phyloP scores from a whole-genome alignment of 1,140 invertebrate genomes.

The Helicoverpa armigera region DNA sequence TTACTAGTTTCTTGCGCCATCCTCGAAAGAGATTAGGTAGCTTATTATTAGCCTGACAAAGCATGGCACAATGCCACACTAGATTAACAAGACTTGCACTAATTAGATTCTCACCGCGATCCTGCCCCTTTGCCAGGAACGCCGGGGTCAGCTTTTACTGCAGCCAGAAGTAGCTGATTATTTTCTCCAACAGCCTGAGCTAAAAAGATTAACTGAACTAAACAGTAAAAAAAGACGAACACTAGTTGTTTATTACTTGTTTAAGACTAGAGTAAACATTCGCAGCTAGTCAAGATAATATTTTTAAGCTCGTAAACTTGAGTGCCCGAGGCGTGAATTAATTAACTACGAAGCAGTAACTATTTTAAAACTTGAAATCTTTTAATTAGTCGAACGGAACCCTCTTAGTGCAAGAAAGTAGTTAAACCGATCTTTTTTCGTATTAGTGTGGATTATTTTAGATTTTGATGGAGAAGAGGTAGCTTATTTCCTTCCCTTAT shows the following conservation, averaged over 20 bases:
- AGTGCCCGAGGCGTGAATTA: slow-evolving; percentile 45
- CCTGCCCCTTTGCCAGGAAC: not conserved
- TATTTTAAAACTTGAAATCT: slow-evolving; percentile 51
- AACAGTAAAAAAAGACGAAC: slow-evolving; percentile 11
- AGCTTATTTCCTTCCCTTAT: not conserved
- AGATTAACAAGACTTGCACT: slow-evolving; percentile 28
- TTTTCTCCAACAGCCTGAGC: not conserved
- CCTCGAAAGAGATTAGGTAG: slow-evolving; percentile 26
- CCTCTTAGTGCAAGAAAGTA: slow-evolving; percentile 29
- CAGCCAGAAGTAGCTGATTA: not conserved
- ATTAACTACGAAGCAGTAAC: slow-evolving; percentile 42
- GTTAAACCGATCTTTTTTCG: slow-evolving; percentile 34
- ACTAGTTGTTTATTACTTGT: slow-evolving; percentile 26
- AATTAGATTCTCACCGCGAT: slow-evolving; percentile 28
- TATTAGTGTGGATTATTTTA: slow-evolving; percentile 15
- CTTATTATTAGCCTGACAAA: slow-evolving; percentile 28
- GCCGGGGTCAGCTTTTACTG: slow-evolving; percentile 8
- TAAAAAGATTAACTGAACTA: slow-evolving; percentile 14
- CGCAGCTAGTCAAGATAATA: slow-evolving; percentile 44
- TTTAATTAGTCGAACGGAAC: slow-evolving; percentile 47
- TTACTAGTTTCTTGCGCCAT: slow-evolving; percentile 15
- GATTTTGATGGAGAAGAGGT: slow-evolving; percentile 1
- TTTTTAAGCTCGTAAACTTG: slow-evolving; percentile 40
- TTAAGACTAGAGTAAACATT: slow-evolving; percentile 48
- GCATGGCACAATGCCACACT: slow-evolving; percentile 11